phyloP scores from a whole-genome alignment of 2,113 vertebrate genomes.

The Chiloscyllium plagiosum region DNA sequence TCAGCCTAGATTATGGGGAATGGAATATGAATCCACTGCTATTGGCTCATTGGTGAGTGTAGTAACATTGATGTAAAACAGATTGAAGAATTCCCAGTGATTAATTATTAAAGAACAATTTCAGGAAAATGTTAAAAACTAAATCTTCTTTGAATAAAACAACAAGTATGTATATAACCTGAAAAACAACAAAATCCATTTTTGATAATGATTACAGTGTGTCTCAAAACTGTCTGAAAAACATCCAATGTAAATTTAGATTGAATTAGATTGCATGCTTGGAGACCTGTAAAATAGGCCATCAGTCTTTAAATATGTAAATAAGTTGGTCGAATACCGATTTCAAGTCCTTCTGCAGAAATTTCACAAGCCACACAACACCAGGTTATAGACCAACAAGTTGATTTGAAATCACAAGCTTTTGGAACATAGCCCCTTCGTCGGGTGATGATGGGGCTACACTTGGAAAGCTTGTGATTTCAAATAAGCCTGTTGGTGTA shows the following conservation, averaged over 20 bases:
- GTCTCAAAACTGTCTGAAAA: not conserved
- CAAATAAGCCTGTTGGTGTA: too few relatives aligned
- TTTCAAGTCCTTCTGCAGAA: not conserved
- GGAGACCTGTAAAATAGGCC: not conserved
- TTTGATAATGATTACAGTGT: not conserved
- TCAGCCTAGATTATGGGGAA: not conserved
- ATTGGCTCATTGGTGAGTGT: not conserved
- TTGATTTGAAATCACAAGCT: too few relatives aligned
- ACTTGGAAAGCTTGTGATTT: too few relatives aligned
- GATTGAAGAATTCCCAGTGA: not conserved
- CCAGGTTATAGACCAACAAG: too few relatives aligned
- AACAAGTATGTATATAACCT: not conserved
- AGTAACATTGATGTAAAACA: not conserved
- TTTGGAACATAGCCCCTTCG: too few relatives aligned
- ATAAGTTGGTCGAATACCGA: too few relatives aligned
- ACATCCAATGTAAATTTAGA: not conserved
- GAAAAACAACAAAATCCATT: not conserved
- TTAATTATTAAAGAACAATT: not conserved
- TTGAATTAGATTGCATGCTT: not conserved
- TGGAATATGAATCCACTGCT: not conserved
- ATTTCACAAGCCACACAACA: not conserved
- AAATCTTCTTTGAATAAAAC: not conserved
- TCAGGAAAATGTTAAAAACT: not conserved
- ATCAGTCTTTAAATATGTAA: not conserved
- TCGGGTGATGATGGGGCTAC: too few relatives aligned